phyloP scores from a whole-genome alignment of 2,888 invertebrate species.

The Coecobrya sp. region DNA sequence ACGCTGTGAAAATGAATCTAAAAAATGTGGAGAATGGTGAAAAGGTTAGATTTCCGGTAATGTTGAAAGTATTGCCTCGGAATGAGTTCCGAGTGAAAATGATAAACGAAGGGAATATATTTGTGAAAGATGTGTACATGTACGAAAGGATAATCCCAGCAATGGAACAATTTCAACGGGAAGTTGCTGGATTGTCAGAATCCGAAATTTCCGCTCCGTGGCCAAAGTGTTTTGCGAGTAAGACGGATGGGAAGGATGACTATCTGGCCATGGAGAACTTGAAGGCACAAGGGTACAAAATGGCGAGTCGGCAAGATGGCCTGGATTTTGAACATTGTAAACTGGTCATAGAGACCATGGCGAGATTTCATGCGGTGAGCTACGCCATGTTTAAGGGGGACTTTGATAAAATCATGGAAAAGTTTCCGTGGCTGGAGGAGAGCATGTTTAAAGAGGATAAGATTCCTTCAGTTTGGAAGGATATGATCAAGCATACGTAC shows the following conservation, averaged over 20 bases:
- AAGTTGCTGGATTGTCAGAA: constrained; percentile 27
- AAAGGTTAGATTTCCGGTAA: constrained; percentile 63
- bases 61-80: constrained; percentile 83
- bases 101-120: constrained; percentile 79
- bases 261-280: constrained; percentile 79
- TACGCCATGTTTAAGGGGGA: constrained; percentile 84
- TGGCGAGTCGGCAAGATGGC: constrained; percentile 83
- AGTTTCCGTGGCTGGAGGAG: constrained; percentile 83
- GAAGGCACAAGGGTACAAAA: constrained; percentile 70
- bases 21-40: constrained; percentile 61
- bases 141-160: constrained; percentile 70
- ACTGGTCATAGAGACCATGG: constrained; percentile 80
- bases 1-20: constrained; percentile 80
- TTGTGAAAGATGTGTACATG: constrained; percentile 78
- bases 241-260: constrained; percentile 72
- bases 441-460: constrained; percentile 77
- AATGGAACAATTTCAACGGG: constrained; percentile 71
- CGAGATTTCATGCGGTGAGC: constrained; percentile 84
- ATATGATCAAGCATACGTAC: constrained; percentile 37
- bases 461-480: constrained; percentile 64
- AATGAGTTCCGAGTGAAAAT: constrained; percentile 77
- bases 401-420: constrained; percentile 78
- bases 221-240: constrained; percentile 72
- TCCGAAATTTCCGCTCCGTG: constrained; percentile 64
- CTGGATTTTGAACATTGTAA: constrained; percentile 80